Evolutionary conservation across 2,113 vertebrate species (phyloP), one percentile per base, ranked within the genome.

Genomic region (Syngnathus scovelli): DNA sequence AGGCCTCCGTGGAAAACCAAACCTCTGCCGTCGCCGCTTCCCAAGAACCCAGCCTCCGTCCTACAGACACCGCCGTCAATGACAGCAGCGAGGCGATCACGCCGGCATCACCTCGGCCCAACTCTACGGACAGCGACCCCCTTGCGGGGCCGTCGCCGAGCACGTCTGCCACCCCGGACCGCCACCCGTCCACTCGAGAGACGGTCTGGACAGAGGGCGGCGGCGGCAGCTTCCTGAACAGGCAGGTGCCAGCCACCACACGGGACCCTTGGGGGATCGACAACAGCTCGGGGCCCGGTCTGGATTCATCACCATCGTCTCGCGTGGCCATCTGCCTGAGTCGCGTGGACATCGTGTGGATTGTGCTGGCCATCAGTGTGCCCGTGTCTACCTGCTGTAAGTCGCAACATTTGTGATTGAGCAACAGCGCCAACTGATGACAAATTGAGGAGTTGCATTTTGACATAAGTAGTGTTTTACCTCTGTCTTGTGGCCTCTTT

Each of bases 361-460:
- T 98, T 72, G 92, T 98, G 81, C 80, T 99, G 81, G 95, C 94
- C 67, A 95, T 98, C 91, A 95, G 95, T 0, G 95, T 98, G 75
- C 93, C 94, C 56, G 94, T 98, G 85, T 95, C 96, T 51, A 95
- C 94, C 1, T 98, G 96, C 85, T 99, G 97, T 99, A 87, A 99
- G 97, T 90, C 67, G 23, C 15, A 21, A 5, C 8, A 16, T 1
- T 38, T 36, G 6, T 37, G 4, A 38, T 38, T 3, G 27, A 33
- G 3, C 2, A 33, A 33, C 27, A 6, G 15, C 44, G 15, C 44
- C 44, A 18, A 16, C 44, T 48, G 15, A 5, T 46, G 44, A 5
- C 15, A 16, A 46, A n/a, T 19, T n/a, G 49, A 52, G 49, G 19
- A 9, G 19, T 52, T 21, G 8, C 19, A 52, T 7, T 46, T 46